Evolutionary conservation across 1,140 invertebrate genomes (phyloP).

Genomic region (Vollenhovia emeryi): DNA sequence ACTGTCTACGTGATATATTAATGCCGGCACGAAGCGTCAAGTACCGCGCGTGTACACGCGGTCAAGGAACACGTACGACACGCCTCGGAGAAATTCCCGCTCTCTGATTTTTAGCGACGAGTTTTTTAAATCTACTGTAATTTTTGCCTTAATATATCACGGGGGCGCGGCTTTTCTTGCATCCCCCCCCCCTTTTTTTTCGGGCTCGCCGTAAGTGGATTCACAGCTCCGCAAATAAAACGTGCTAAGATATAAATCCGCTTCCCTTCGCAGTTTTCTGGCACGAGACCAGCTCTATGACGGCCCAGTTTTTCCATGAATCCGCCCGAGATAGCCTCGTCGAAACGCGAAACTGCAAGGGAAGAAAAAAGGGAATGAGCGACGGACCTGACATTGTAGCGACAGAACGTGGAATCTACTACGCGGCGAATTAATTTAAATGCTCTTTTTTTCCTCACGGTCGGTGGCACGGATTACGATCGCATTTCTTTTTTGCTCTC

Average conservation of each 20-base stretch:
- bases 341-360: constrained; percentile 27
- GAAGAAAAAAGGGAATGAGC: neutral
- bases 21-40: neutral
- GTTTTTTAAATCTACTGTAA: constrained; percentile 11
- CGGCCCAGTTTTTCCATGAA: constrained; percentile 37
- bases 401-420: neutral
- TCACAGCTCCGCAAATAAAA: constrained; percentile 50
- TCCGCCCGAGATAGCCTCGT: constrained; percentile 28
- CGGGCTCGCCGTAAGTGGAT: constrained; percentile 34
- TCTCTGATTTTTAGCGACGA: constrained; percentile 4
- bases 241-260: constrained; percentile 61
- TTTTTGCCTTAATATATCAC: constrained; percentile 43
- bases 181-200: neutral
- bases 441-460: neutral
- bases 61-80: neutral
- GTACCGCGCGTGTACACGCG: no score
- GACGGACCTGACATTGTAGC: neutral
- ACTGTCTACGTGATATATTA: constrained; percentile 3
- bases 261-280: constrained; percentile 38
- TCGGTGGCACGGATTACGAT: neutral
- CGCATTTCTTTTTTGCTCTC: neutral
- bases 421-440: constrained; percentile 32
- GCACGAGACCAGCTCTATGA: constrained; percentile 50
- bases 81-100: neutral
- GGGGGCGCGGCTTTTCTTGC: neutral